Conservation (phyloP, 2,888 invertebrate species). For the Falcaria lacertinaria region DNA sequence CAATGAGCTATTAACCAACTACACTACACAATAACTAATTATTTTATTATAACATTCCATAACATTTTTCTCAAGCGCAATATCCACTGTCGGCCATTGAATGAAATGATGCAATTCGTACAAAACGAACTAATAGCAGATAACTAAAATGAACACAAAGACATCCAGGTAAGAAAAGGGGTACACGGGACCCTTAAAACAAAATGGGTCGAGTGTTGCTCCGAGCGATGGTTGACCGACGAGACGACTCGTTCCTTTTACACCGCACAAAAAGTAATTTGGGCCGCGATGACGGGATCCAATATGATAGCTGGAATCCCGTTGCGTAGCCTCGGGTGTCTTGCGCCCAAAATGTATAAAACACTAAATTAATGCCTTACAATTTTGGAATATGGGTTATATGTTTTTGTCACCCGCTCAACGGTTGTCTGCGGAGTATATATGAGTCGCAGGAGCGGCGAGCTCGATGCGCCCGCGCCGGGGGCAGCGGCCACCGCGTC, state of each 20-base stretch:
- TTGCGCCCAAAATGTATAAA: constrained; percentile 33
- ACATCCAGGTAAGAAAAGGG: constrained; percentile 68
- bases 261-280: constrained; percentile 69
- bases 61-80: constrained; percentile 18
- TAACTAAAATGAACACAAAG: constrained; percentile 35
- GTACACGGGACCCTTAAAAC: constrained; percentile 48
- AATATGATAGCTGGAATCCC: constrained; percentile 76
- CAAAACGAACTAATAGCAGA: constrained; percentile 28
- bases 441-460: constrained; percentile 34
- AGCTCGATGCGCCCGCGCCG: constrained; percentile 15
- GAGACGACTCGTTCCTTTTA: constrained; percentile 54
- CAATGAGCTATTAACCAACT: too few species aligned
- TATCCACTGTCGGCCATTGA: constrained; percentile 15
- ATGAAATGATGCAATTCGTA: constrained; percentile 32
- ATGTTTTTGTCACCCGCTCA: constrained; percentile 40
- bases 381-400: constrained; percentile 26
- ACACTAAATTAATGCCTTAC: constrained; percentile 21
- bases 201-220: constrained; percentile 61
- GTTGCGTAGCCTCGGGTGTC: constrained; percentile 67
- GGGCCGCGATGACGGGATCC: constrained; percentile 62
- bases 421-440: constrained; percentile 24
- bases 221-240: constrained; percentile 54
- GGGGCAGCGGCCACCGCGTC: constrained; percentile 24
- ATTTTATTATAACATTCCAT: not conserved
- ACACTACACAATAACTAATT: too few species aligned